A percentile compares a stretch with the other conserved stretches of the same genome.
These are phyloP conservation scores for Arenicola marina DNA, from an alignment of 2,888 invertebrate genomes.

Conservation along the genomic window DNA sequence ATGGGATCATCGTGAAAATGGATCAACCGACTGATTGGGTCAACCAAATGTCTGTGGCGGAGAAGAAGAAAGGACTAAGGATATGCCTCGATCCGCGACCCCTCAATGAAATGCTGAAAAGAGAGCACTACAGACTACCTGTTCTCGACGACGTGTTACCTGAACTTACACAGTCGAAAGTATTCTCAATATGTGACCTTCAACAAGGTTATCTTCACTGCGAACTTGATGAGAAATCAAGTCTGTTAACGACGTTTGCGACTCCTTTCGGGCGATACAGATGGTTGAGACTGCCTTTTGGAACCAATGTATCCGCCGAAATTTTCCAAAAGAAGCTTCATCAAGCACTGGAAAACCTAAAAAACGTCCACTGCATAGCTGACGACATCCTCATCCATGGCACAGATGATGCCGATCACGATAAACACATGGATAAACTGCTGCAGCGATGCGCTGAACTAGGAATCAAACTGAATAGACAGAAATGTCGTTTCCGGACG, in stretches of 20 bases:
- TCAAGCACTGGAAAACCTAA: constrained; percentile 9
- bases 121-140: constrained; percentile 13
- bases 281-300: constrained; percentile 15
- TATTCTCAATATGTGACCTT: constrained; percentile 15
- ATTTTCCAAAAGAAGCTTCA: constrained; percentile 14
- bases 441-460: constrained; percentile 10
- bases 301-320: constrained; percentile 11
- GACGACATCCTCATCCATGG: constrained; percentile 20
- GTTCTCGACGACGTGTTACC: constrained; percentile 17
- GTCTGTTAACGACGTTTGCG: constrained; percentile 15
- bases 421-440: background rate
- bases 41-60: constrained; percentile 12
- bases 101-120: constrained; percentile 11
- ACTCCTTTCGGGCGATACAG: constrained; percentile 20
- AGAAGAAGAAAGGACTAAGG: constrained; percentile 12
- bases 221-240: constrained; percentile 12
- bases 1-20: constrained; percentile 4
- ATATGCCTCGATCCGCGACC: constrained; percentile 16
- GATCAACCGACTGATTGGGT: no score
- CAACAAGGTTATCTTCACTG: constrained; percentile 15
- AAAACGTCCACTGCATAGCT: constrained; percentile 9
- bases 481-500: background rate
- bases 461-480: background rate
- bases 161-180: constrained; percentile 5
- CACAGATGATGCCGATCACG: background rate